phyloP scores from a whole-genome alignment of 2,888 invertebrate species.

The Lacanobia oleracea region DNA sequence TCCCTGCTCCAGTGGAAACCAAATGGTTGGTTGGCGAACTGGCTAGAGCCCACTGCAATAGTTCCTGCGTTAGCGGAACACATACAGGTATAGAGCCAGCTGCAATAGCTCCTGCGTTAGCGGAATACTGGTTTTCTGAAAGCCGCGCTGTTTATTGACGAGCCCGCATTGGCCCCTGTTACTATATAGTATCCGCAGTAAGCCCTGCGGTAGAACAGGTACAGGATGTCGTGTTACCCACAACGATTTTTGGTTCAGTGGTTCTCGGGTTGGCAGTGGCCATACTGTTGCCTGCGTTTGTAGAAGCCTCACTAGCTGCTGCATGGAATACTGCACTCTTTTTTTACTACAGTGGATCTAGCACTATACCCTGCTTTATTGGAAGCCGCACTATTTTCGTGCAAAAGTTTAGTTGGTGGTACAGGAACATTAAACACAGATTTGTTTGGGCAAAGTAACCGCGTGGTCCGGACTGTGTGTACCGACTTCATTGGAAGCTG shows the following conservation, averaged over 20 bases:
- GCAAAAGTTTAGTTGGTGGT: neutral
- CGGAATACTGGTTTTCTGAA: too few relatives aligned
- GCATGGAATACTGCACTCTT: neutral
- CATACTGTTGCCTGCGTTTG: neutral
- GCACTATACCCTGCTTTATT: neutral
- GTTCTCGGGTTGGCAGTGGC: neutral
- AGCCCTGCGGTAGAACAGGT: neutral
- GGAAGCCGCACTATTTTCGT: neutral
- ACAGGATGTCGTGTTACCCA: slow-evolving; percentile 2
- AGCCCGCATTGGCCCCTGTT: too few relatives aligned
- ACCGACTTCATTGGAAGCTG: neutral
- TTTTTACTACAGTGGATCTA: neutral
- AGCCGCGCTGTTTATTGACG: too few relatives aligned
- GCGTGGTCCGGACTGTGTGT: neutral
- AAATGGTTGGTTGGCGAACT: neutral
- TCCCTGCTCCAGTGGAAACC: neutral
- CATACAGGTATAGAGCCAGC: too few relatives aligned
- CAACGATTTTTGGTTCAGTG: neutral
- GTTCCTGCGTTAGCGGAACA: neutral
- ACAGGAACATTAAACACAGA: neutral
- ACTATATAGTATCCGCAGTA: too few relatives aligned
- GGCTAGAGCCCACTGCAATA: neutral
- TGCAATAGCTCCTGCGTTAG: too few relatives aligned
- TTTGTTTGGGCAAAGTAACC: neutral
- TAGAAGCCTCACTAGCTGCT: neutral